Base-by-base conservation (phyloP, 2,888 invertebrate species). In the Dimorphilus gyrociliatus region DNA sequence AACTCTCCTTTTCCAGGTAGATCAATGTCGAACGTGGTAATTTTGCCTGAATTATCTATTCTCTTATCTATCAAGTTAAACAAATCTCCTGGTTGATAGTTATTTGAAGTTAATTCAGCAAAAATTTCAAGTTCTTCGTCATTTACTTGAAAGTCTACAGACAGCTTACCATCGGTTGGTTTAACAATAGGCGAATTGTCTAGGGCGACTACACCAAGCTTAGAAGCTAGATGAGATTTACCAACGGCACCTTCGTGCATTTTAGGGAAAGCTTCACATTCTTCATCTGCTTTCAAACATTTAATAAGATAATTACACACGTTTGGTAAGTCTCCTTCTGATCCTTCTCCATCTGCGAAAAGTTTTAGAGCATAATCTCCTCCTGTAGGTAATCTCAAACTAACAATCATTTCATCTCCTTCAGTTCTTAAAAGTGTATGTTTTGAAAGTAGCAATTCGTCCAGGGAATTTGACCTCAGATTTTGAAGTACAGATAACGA, bases 251-350 rank as follows among this genome's bases (percentile, higher is more conserved):
- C 53, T 26, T 45, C 45, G n/a, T 45, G 46, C 13, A 53, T 29
- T 25, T 50, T 48, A 8, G 55, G 55, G 44, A 51, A 56, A 1
- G 51, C 47, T 12, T 38, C 29, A 18, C 43, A 46, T 8, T 40
- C 38, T 2, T 44, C 35, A 15, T 43, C 41, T 13, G 43, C 41
- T 4, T 41, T 44, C 12, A 44, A 41, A 30, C 46, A 48, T 28
- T 46, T 41, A 29, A 57, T 46, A 7, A 58, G 39, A 35, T 58
- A 58, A 39, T 58, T 58, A 30, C 53, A 45, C 4, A 56, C 53
- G 30, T 58, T 58, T 3, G 45, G 44, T 4, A 54, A 47, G 10
- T 46, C 44, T 1, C 53, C 56, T 23, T 44, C 44, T n/a, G 45
- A 40, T 2, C 43, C 48, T 12, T 43, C 42, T 7, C 46, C 47